Evolutionary conservation across 2,797 vertebrate genomes (phyloP).

Genomic region (Enteromius viviparus): DNA sequence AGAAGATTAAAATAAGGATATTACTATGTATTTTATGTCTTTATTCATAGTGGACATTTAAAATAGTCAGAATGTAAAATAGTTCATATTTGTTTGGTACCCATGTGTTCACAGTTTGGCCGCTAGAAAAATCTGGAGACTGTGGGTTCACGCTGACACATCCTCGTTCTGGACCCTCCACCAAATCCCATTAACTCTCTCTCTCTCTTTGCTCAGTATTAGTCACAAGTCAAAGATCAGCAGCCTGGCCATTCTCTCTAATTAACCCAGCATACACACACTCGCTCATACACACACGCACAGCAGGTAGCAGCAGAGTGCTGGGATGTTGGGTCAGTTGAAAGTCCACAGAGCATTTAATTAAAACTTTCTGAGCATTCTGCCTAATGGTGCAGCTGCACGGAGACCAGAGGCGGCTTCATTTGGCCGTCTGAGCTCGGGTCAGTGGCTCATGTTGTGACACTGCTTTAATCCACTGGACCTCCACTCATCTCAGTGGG

Average conservation of each 20-base stretch:
- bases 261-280: conserved; percentile 57
- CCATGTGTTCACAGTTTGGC: conserved; percentile 15
- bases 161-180: conserved; percentile 49
- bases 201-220: conserved; percentile 69
- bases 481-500: conserved; percentile 22
- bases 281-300: conserved; percentile 32
- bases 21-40: background rate
- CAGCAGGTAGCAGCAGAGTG: conserved; percentile 43
- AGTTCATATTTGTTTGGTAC: conserved; percentile 18
- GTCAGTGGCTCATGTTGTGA: conserved; percentile 53
- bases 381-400: conserved; percentile 41
- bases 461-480: conserved; percentile 45
- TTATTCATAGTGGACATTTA: background rate
- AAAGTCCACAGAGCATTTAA: conserved; percentile 58
- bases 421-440: conserved; percentile 45
- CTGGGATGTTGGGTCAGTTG: conserved; percentile 53
- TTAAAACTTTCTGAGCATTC: conserved; percentile 57
- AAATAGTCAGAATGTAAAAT: background rate
- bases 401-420: conserved; percentile 34
- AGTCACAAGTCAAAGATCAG: conserved; percentile 77
- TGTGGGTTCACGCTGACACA: conserved; percentile 21
- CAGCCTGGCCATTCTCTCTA: conserved; percentile 55
- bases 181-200: conserved; percentile 70
- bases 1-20: background rate
- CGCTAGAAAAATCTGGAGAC: conserved; percentile 17